Evolutionary conservation across 2,797 vertebrate species (phyloP).

Genomic region (Anolis apletophallus): DNA sequence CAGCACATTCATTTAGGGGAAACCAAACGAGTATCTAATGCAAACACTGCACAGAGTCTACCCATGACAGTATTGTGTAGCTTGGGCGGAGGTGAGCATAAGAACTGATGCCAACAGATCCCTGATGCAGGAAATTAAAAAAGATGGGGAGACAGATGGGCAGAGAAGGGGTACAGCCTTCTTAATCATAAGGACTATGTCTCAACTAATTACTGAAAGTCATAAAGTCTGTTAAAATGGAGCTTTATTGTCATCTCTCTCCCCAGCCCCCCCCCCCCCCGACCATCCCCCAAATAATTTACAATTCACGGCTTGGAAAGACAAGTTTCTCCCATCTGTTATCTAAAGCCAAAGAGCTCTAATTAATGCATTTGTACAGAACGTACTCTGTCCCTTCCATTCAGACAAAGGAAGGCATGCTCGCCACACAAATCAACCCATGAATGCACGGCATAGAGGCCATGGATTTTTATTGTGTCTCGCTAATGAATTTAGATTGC

Average conservation of each 20-base stretch:
- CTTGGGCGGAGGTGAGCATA: not conserved
- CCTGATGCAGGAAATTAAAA: constrained; percentile 8
- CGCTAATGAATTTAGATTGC: constrained; percentile 68
- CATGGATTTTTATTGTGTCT: constrained; percentile 66
- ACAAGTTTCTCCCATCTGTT: constrained; percentile 64
- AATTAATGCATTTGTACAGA: constrained; percentile 63
- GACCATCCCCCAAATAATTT: constrained; percentile 6
- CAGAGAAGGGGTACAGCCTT: constrained; percentile 23
- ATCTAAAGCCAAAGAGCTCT: constrained; percentile 49
- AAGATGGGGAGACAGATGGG: constrained; percentile 43
- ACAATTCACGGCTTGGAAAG: constrained; percentile 59
- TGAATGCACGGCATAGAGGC: constrained; percentile 52
- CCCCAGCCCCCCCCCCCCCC: not conserved
- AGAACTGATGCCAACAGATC: not conserved
- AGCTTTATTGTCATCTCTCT: constrained; percentile 20
- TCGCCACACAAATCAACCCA: constrained; percentile 55
- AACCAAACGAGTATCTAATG: not conserved
- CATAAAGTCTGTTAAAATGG: constrained; percentile 39
- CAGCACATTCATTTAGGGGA: not conserved
- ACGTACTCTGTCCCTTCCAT: constrained; percentile 46
- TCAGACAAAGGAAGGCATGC: constrained; percentile 50
- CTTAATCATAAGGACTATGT: constrained; percentile 43
- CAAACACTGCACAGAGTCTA: not conserved
- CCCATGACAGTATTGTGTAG: not conserved
- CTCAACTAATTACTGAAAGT: constrained; percentile 45